Evolutionary conservation across 2,888 invertebrate species (phyloP).

Genomic region (Eupithecia subumbrata): DNA sequence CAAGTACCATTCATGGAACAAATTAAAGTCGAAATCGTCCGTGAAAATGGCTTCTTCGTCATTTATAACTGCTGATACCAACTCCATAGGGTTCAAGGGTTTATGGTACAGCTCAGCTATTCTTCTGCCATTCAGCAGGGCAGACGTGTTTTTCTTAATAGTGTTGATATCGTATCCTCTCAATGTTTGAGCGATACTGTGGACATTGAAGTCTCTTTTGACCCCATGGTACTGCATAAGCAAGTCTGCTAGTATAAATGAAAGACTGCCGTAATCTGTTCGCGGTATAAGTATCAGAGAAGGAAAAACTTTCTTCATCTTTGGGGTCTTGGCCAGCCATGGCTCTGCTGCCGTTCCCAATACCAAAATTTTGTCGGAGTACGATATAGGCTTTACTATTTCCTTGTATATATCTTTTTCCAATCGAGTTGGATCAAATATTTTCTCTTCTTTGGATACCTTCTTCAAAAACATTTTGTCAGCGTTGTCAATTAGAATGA

Average conservation of each 20-base stretch:
- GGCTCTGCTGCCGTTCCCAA: conserved; percentile 88
- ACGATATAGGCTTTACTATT: conserved; percentile 87
- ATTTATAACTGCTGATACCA: conserved; percentile 74
- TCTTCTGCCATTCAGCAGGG: conserved; percentile 75
- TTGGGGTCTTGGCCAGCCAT: conserved; percentile 81
- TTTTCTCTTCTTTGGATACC: conserved; percentile 85
- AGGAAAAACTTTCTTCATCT: conserved; percentile 84
- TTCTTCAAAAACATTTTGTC: conserved; percentile 88
- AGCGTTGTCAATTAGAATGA: conserved; percentile 87
- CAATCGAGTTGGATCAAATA: conserved; percentile 87
- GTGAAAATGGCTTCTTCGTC: conserved; percentile 61
- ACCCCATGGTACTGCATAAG: conserved; percentile 85
- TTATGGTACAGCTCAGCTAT: conserved; percentile 79
- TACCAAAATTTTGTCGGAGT: conserved; percentile 87
- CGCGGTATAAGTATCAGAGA: conserved; percentile 81
- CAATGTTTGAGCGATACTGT: conserved; percentile 81
- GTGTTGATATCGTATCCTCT: conserved; percentile 81
- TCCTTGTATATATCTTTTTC: conserved; percentile 87
- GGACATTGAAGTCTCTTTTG: conserved; percentile 84
- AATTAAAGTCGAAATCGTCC: conserved; percentile 71
- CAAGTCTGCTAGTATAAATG: conserved; percentile 79
- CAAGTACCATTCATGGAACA: conserved; percentile 79
- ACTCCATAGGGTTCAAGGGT: conserved; percentile 80
- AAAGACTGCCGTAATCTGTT: conserved; percentile 85
- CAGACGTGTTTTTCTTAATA: conserved; percentile 72